Evolutionary conservation across 1,140 invertebrate species (phyloP), one percentile per base, ranked within the genome.

Genomic region (Hestina assimilis): DNA sequence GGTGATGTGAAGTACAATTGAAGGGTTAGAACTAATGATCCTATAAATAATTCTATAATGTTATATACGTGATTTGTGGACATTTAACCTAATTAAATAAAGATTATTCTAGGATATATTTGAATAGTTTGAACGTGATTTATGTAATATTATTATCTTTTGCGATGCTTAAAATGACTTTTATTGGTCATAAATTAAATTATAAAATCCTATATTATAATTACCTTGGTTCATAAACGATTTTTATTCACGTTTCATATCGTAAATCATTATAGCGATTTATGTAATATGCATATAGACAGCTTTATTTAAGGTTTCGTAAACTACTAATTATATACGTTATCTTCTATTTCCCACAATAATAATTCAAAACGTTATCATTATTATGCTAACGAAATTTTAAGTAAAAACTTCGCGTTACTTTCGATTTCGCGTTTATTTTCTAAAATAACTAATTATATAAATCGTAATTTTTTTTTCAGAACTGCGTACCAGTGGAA

Each of bases 401-500:
- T n/a, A n/a, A n/a, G n/a, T n/a, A n/a, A n/a, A n/a, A n/a, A n/a
- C n/a, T n/a, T n/a, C n/a, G n/a, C n/a, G n/a, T n/a, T n/a, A n/a
- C n/a, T n/a, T n/a, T n/a, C n/a, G n/a, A n/a, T n/a, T n/a, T n/a
- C n/a, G n/a, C n/a, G n/a, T n/a, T n/a, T n/a, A 7, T 28, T 8
- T 28, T 9, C 4, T 9, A 28, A 28, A 28, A 28, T 28, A 28
- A 9, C 0, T 28, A 28, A 28, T 28, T n/a, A 28, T 28, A 28
- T 2, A 2, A 28, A 28, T 9, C 6, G 24, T n/a, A 28, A 28
- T 46, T 21, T 29, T 23, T 21, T 15, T 75, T 83, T 28, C 79
- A 87, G 84, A 74, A 69, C 45, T 69, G 68, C 46, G 54, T 66
- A 19, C 68, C 79, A 59, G 69, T 68, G 4, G 82, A 84, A 42